Evolutionary conservation across 2,888 invertebrate genomes (phyloP), one percentile per base, ranked within the genome.

Genomic region (Lathronympha strigana): DNA sequence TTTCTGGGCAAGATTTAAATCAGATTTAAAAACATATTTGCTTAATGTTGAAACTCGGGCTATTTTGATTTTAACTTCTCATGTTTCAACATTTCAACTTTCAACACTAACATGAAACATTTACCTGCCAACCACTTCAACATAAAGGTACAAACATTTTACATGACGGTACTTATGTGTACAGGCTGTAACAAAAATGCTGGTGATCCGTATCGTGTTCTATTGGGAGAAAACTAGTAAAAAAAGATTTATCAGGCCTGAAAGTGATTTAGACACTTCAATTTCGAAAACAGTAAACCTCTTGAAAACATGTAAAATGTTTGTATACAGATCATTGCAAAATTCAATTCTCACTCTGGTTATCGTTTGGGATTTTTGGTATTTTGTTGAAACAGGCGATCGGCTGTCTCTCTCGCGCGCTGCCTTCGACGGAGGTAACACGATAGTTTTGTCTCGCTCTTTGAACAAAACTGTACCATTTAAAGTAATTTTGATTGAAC

Each of bases 331-430:
- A 6, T 23, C 13, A 23, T 13, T 43, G 11, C 40, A 45, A 21
- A 45, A 54, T 17, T 23, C 43, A 33, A 51, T 63, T 36, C 45
- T 11, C 21, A 15, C 19, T 40, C 33, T n/a, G 50, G 50, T 40
- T 17, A 19, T 17, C 25, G 49, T 51, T 51, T 40, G 51, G 61
- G 51, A 28, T 23, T 58, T 13, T 40, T 19, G 43, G 19, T 23
- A 57, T 45, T 40, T 67, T 51, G 45, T 55, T 68, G 45, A 31
- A 53, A 64, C 70, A 78, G 82, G 73, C 76, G 75, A 77, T 75
- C 79, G 95, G 86, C 97, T 93, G 88, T 97, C 97, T 93, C 96
- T 95, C 93, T 98, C 98, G 86, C 97, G 94, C 91, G 97, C 95
- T 80, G 96, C 95, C 94, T 96, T 96, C 85, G 95, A 93, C 94